phyloP scores from a whole-genome alignment of 37 sponge, comb jelly and placozoan species.

The Hexactinellida sp. region DNA sequence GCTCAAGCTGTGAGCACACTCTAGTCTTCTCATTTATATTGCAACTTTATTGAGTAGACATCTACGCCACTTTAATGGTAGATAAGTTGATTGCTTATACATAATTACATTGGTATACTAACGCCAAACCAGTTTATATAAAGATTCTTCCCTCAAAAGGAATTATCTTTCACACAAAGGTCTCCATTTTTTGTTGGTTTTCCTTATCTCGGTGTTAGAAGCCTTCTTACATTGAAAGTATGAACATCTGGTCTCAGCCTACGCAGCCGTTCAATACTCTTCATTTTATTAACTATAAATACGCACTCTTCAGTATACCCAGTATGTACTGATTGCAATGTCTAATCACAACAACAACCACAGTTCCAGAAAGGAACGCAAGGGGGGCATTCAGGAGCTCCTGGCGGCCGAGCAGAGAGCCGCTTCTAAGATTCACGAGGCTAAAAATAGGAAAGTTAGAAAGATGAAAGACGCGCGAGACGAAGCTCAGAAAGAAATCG shows the following conservation, averaged over 20 bases:
- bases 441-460: not conserved
- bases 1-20: not conserved
- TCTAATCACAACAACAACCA: not conserved
- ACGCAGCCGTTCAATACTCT: not conserved
- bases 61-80: no score
- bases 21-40: not conserved
- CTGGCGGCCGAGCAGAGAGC: conserved; percentile 4
- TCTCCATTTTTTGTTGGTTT: not conserved
- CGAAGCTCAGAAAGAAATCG: conserved; percentile 5
- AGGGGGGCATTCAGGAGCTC: not conserved
- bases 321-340: no score
- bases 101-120: no score
- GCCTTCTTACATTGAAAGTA: not conserved
- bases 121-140: no score
- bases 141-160: no score
- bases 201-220: not conserved
- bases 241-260: conserved; percentile 1
- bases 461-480: conserved; percentile 10
- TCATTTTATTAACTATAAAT: no score
- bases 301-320: no score
- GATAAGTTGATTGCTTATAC: no score
- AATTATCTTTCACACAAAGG: no score
- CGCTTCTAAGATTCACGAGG: not conserved
- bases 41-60: no score
- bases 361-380: not conserved